Percentiles rank a stretch among this genome's conserved stretches.
Conservation (phyloP, 1,140 invertebrate species). For the Lepidurus packardi region DNA sequence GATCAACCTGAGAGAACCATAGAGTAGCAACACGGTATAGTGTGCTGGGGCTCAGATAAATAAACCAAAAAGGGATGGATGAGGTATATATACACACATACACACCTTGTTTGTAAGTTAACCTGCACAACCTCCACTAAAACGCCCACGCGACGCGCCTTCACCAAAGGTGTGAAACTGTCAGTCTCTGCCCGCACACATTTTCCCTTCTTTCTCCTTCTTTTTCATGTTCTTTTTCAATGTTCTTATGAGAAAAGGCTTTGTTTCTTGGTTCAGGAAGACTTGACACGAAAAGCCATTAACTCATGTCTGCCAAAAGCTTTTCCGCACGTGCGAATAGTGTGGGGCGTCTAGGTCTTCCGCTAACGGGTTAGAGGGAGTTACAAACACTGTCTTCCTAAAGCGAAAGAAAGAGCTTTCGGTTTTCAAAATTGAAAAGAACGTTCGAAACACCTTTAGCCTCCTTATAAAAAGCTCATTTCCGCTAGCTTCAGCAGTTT, state of each 20-base stretch:
- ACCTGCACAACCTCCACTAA: background rate
- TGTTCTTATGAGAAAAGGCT: no score
- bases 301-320: slow-evolving; percentile 14
- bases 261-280: background rate
- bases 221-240: background rate
- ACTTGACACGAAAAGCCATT: background rate
- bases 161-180: slow-evolving; percentile 1
- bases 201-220: background rate
- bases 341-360: background rate
- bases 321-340: slow-evolving; percentile 4
- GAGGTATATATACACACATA: background rate
- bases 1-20: background rate
- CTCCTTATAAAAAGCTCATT: background rate
- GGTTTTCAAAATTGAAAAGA: background rate
- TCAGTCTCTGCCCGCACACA: background rate
- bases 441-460: background rate
- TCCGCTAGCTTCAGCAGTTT: background rate
- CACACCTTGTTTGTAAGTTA: background rate
- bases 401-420: background rate
- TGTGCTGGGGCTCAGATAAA: background rate
- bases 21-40: background rate
- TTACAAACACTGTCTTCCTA: background rate
- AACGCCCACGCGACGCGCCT: background rate
- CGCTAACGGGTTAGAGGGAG: background rate
- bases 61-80: slow-evolving; percentile 10